Base-by-base conservation (phyloP, 2,888 invertebrate species). In the Neuroscelio doddi region DNA sequence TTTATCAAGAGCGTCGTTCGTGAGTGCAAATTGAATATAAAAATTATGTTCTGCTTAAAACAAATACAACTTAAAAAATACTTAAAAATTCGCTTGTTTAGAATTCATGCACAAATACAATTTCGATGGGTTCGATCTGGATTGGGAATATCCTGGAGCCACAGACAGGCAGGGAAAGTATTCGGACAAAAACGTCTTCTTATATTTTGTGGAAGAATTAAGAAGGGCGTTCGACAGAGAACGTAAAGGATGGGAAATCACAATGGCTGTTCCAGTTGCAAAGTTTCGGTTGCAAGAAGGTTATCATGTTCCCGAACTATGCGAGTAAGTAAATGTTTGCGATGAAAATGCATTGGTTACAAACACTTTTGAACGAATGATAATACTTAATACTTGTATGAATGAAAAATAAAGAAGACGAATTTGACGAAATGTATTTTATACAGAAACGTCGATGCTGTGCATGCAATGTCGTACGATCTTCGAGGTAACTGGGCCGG, bases 131-230 rank as follows among this genome's bases (percentile, higher is more conserved):
- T 90, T 95, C 76, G 95, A 95, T 79, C 86, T 95, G 74, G 95
- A 95, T 79, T 95, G 95, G 95, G 95, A 95, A 83, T 95, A 95
- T 80, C 95, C 95, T 1, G 95, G 93, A 0, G 95, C 95, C 0
- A 89, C 93, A 0, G 95, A 95, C 83, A 89, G 95, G 24, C 94
- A 94, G 4, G 95, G 95, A 29, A 91, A 89, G 53, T 94, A 90
- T 83, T 89, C 92, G 8, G 95, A 96, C 84, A 95, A 94, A 83
- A 92, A 95, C 74, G 88, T 89, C 63, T 95, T 95, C 86, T 87
- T 93, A 30, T 94, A 89, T 80, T 91, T 94, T 68, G 94, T 94
- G 0, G 91, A 95, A 79, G 95, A 95, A 82, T 77, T 96, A 69
- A 87, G 90, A 66, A 87, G 92, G 16, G 94, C 94, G 1, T 95